A percentile compares a stretch with the other conserved stretches of the same genome.
Evolutionary conservation across 2,113 vertebrate species (phyloP).

Genomic region (Chelonoidis abingdonii): DNA sequence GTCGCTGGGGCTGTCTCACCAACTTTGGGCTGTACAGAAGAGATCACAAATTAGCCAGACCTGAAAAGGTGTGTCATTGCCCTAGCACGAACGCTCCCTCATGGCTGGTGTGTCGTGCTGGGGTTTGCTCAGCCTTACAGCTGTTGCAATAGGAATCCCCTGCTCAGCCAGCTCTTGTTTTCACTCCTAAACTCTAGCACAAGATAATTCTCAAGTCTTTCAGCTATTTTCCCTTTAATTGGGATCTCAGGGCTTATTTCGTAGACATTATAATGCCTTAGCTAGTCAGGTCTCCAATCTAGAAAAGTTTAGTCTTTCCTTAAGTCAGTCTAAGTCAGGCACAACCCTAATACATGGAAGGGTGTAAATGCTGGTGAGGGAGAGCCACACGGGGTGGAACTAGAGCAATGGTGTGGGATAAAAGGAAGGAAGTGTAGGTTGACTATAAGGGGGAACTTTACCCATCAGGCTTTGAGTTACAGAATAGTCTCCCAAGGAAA

Average conservation of each 20-base stretch:
- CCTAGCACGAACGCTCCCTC: accelerated
- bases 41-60: not conserved
- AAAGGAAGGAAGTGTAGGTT: not conserved
- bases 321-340: not conserved
- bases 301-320: not conserved
- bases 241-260: not conserved
- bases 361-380: not conserved
- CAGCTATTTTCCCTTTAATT: not conserved
- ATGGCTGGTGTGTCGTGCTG: not conserved
- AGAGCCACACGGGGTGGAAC: not conserved
- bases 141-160: not conserved
- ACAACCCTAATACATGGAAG: not conserved
- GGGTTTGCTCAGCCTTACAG: accelerated
- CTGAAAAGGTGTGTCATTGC: not conserved
- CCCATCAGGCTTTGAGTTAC: not conserved
- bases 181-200: not conserved
- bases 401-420: not conserved
- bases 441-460: not conserved
- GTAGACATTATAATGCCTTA: not conserved
- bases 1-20: not conserved
- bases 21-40: not conserved
- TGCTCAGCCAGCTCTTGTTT: not conserved
- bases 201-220: not conserved
- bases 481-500: not conserved
- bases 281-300: not conserved